A percentile compares a stretch with the other conserved stretches of the same genome.
Conservation (phyloP, 1,140 invertebrate genomes). For the Zaprionus ornatus region DNA sequence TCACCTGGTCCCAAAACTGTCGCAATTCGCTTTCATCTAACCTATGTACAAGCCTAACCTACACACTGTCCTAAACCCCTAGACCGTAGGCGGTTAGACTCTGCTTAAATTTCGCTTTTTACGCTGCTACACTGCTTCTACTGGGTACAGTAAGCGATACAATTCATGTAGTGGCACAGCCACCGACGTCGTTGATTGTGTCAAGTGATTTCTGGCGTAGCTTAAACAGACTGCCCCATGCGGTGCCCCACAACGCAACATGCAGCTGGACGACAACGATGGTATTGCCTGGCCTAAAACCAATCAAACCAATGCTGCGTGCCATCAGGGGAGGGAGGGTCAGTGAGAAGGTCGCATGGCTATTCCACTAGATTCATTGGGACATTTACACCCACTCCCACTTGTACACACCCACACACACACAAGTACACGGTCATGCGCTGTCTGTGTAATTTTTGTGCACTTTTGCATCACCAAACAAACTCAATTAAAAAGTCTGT, state of each 20-base stretch:
- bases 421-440: background rate
- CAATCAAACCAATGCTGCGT: slow-evolving; percentile 74
- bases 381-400: background rate
- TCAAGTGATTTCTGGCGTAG: slow-evolving; percentile 51
- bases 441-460: slow-evolving; percentile 78
- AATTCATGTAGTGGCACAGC: background rate
- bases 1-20: slow-evolving; percentile 43
- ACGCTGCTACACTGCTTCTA: background rate
- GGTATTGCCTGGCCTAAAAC: slow-evolving; percentile 59
- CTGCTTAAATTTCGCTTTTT: slow-evolving; percentile 18
- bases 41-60: background rate
- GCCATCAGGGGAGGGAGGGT: background rate
- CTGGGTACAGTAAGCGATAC: background rate
- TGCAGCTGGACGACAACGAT: background rate
- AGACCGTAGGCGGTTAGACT: background rate
- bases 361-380: background rate
- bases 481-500: slow-evolving; percentile 82
- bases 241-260: background rate
- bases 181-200: slow-evolving; percentile 36
- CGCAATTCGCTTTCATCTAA: slow-evolving; percentile 46
- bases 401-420: background rate
- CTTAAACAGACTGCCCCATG: slow-evolving; percentile 35
- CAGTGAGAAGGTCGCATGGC: background rate
- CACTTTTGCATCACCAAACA: slow-evolving; percentile 81
- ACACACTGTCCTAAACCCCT: background rate